Percentiles rank a stretch among this genome's conserved stretches.
These are phyloP conservation scores for Parazoanthus swiftii DNA, from an alignment of 92 coral and sea anemone genomes.

Conservation along the genomic window DNA sequence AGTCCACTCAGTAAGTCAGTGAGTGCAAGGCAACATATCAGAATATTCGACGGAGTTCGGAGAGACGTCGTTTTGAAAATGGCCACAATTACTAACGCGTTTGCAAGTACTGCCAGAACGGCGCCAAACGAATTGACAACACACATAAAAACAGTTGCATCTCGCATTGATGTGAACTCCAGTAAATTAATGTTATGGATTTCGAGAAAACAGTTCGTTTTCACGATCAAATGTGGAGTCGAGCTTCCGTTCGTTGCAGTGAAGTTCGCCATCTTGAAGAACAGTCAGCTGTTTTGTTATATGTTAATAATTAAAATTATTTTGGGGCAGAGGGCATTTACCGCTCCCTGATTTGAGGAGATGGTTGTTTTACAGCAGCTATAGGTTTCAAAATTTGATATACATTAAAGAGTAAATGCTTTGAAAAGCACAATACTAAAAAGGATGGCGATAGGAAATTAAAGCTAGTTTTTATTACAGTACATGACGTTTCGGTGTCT, in stretches of 20 bases:
- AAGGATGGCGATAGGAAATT: too few relatives aligned
- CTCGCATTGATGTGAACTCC: constrained; percentile 9
- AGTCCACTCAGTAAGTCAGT: constrained; percentile 37
- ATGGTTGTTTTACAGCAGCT: not conserved
- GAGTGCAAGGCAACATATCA: constrained; percentile 12
- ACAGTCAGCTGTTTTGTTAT: not conserved
- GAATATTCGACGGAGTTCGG: constrained; percentile 32
- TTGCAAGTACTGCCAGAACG: constrained; percentile 21
- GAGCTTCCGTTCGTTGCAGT: constrained; percentile 14
- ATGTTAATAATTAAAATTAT: not conserved
- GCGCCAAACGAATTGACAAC: constrained; percentile 24
- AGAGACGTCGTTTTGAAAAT: constrained; percentile 23
- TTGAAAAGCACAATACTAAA: too few relatives aligned
- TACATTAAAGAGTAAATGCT: too few relatives aligned
- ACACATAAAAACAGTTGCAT: constrained; percentile 34
- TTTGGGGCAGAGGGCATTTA: not conserved
- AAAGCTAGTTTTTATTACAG: too few relatives aligned
- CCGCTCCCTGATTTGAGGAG: not conserved
- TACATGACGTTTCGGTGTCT: too few relatives aligned
- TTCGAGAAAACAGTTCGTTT: constrained; percentile 28
- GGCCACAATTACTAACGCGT: constrained; percentile 20
- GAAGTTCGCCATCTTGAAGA: not conserved
- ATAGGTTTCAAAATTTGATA: not conserved
- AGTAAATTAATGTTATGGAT: constrained; percentile 21
- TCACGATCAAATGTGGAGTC: not conserved